Percentiles rank a stretch among this genome's conserved stretches.
Evolutionary conservation across 2,888 invertebrate genomes (phyloP).

Genomic region (Eupithecia centaureata): DNA sequence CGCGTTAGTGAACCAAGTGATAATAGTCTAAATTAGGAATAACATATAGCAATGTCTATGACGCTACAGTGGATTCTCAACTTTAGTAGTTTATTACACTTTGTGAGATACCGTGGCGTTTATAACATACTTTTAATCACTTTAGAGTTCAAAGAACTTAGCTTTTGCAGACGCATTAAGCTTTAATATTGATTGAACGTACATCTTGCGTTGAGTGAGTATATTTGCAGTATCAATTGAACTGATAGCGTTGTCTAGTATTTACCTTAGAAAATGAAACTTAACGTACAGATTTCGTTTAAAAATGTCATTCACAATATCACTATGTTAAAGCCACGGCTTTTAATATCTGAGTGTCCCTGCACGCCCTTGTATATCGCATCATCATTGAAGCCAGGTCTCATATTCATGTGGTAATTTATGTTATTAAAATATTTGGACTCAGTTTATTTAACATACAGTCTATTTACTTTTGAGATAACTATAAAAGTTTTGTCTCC

Average conservation of each 20-base stretch:
- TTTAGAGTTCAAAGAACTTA: slow-evolving; percentile 14
- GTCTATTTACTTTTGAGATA: too few relatives aligned
- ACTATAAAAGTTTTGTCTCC: too few relatives aligned
- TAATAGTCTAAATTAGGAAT: background rate
- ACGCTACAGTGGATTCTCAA: background rate
- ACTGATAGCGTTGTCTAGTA: background rate
- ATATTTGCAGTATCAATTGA: background rate
- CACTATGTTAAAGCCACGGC: too few relatives aligned
- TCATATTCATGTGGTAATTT: too few relatives aligned
- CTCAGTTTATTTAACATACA: too few relatives aligned
- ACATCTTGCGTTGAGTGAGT: too few relatives aligned
- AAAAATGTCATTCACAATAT: background rate
- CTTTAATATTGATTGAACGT: background rate
- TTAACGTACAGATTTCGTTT: background rate
- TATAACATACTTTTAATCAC: slow-evolving; percentile 21
- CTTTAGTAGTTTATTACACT: slow-evolving; percentile 17
- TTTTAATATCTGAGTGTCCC: background rate
- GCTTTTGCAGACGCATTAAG: background rate
- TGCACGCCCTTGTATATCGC: background rate
- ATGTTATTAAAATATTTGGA: background rate
- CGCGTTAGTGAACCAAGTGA: background rate
- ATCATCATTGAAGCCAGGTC: too few relatives aligned
- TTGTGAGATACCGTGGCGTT: slow-evolving; percentile 12
- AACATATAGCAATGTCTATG: background rate
- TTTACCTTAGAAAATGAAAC: background rate